These are phyloP conservation scores for Morpho achilles DNA, from an alignment of 2,888 invertebrate genomes.

Conservation along the genomic window DNA sequence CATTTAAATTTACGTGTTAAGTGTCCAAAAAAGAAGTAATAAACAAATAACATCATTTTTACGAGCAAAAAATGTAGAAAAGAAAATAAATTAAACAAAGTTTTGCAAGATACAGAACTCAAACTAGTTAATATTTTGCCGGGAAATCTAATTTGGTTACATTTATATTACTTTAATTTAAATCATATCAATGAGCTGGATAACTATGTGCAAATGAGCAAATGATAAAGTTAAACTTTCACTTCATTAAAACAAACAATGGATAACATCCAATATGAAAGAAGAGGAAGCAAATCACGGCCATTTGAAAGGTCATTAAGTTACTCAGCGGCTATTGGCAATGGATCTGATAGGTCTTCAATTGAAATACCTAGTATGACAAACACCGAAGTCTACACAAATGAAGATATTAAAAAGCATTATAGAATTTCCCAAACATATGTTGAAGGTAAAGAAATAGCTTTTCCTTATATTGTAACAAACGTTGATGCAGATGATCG, in stretches of 20 bases:
- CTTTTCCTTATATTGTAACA: constrained; percentile 43
- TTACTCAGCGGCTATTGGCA: constrained; percentile 70
- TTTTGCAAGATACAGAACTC: no score
- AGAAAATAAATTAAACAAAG: no score
- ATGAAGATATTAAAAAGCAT: constrained; percentile 67
- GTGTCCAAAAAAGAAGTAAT: neutral
- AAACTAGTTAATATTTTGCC: no score
- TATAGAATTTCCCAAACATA: constrained; percentile 67
- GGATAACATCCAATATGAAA: constrained; percentile 29
- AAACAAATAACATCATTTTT: neutral
- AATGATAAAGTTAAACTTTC: neutral
- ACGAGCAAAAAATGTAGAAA: no score
- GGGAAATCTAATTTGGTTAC: no score
- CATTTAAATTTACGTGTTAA: constrained; percentile 10
- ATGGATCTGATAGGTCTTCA: constrained; percentile 52
- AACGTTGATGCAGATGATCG: constrained; percentile 40
- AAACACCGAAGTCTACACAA: constrained; percentile 62
- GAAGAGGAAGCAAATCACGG: constrained; percentile 49
- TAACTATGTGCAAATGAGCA: neutral
- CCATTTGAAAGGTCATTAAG: constrained; percentile 63
- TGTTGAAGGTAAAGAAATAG: constrained; percentile 67
- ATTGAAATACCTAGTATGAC: constrained; percentile 64
- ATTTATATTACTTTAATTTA: no score
- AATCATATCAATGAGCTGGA: no score
- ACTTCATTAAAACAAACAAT: constrained; percentile 3